phyloP scores from a whole-genome alignment of 2,797 vertebrate species.

The Megaceryle alcyon region DNA sequence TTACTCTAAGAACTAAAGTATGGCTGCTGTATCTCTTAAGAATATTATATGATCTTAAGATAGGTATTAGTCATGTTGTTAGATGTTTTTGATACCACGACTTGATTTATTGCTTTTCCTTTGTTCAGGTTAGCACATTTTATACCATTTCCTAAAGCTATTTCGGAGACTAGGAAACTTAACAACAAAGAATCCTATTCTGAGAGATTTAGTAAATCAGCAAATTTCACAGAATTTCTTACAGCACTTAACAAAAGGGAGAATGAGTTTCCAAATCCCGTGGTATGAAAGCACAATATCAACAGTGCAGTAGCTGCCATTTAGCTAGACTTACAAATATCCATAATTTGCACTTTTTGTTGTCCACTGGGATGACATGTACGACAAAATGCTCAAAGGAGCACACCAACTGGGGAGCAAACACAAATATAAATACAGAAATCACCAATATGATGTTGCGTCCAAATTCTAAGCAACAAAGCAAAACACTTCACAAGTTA shows the following conservation, averaged over 20 bases:
- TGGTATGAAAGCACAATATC: constrained; percentile 26
- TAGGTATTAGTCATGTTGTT: neutral
- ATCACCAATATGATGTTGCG: neutral
- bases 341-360: neutral
- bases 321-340: neutral
- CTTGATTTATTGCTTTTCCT: constrained; percentile 28
- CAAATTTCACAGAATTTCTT: neutral
- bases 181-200: neutral
- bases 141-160: neutral
- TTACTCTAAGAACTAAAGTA: neutral
- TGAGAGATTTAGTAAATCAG: constrained; percentile 15
- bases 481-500: constrained; percentile 31
- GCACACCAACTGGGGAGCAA: neutral
- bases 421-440: constrained; percentile 39
- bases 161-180: neutral
- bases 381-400: neutral
- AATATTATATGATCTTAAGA: neutral
- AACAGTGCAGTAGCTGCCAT: constrained; percentile 32
- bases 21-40: neutral
- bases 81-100: neutral
- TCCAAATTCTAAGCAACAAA: constrained; percentile 45
- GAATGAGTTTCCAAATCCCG: neutral
- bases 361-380: neutral
- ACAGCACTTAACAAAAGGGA: constrained; percentile 33
- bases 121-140: neutral